phyloP scores from a whole-genome alignment of 2,797 vertebrate genomes.

The Toxotes lorentzi region DNA sequence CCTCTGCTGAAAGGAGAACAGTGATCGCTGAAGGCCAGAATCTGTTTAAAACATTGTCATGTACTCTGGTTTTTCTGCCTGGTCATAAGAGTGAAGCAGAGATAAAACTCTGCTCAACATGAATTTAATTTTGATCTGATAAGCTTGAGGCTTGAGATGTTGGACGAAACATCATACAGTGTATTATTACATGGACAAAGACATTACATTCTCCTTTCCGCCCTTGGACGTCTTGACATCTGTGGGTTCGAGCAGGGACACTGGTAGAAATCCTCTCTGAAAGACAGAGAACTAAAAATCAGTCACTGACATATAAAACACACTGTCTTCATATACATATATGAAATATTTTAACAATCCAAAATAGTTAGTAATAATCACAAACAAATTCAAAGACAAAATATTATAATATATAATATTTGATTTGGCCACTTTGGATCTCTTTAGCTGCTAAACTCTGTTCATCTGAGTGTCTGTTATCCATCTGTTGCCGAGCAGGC shows the following conservation, averaged over 20 bases:
- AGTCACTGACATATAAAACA: conserved; percentile 2
- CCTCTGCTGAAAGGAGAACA: not conserved
- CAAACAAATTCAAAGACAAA: too few species aligned
- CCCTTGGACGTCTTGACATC: conserved; percentile 77
- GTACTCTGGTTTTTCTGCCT: not conserved
- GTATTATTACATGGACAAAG: not conserved
- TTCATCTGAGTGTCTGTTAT: too few species aligned
- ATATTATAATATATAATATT: too few species aligned
- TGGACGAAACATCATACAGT: not conserved
- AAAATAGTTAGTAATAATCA: too few species aligned
- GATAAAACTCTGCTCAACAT: conserved; percentile 19
- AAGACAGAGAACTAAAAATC: conserved; percentile 12
- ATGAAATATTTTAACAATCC: too few species aligned
- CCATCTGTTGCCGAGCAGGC: too few species aligned
- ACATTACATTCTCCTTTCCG: conserved; percentile 81
- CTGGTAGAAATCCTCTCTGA: conserved; percentile 88
- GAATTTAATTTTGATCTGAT: conserved; percentile 3
- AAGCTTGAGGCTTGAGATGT: not conserved
- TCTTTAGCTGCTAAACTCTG: too few species aligned
- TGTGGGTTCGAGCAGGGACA: conserved; percentile 83
- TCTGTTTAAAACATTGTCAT: not conserved
- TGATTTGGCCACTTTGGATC: too few species aligned
- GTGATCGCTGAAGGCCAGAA: not conserved
- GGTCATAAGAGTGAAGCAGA: not conserved
- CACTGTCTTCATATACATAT: not conserved